Evolutionary conservation across 2,888 invertebrate species (phyloP), one percentile per base, ranked within the genome.

Genomic region (Calephelis perditalis): DNA sequence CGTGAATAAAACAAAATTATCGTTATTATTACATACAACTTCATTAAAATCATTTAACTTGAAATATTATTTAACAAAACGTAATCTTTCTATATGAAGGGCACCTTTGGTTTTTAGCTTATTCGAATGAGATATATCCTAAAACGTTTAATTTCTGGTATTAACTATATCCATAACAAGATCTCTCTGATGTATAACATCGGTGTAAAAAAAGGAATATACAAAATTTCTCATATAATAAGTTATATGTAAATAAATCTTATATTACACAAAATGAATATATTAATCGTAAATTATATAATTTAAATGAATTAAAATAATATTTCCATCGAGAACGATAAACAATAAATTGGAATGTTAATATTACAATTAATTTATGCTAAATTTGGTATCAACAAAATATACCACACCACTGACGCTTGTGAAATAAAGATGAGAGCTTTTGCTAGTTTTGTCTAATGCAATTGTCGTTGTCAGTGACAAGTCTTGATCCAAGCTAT

Each of bases 101-200:
- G 95, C 95, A 95, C 95, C 95, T 95, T 95, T 95, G 95, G 95
- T 95, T 95, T 95, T 92, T 93, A 94, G 94, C 94, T 94, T 94
- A 94, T 78, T 84, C 88, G 81, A 90, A 93, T 92, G 91, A 82
- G 82, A 86, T 91, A 90, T 77, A 88, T 86, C 84, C 88, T 87
- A 88, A 83, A 82, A 84, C 86, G 85, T 88, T 91, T 85, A 80
- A 84, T 86, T 88, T 88, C 84, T 84, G 84, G 73, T 82, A 82
- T 81, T 84, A 85, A 81, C 84, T 87, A 86, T 78, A 82, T 81
- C 78, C 77, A 83, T 85, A 86, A 84, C 85, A 86, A 87, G 83
- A 84, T 84, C 79, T 84, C 84, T 77, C 79, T 78, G 76, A 76
- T 84, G 6, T 84, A 81, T 80, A 56, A 86, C 83, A 84, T 80